Conservation (phyloP, 2,797 vertebrate species). For the Sebastes aleutianus region DNA sequence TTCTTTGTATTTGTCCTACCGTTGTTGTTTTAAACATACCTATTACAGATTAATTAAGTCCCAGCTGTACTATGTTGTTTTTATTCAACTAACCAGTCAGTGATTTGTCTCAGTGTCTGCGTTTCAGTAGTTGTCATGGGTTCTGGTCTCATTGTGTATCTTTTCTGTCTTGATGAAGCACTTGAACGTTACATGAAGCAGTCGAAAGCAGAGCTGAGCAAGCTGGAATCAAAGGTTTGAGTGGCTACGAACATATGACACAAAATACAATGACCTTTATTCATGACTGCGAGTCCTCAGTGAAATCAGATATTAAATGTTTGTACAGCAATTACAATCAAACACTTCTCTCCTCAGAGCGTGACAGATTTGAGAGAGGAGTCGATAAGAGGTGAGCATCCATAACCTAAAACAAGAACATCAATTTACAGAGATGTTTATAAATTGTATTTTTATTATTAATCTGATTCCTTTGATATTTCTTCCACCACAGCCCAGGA, state of each 20-base stretch:
- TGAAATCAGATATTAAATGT: not conserved
- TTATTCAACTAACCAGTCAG: not conserved
- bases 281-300: not conserved
- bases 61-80: no score
- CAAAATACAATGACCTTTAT: not conserved
- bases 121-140: not conserved
- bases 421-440: not conserved
- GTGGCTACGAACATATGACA: not conserved
- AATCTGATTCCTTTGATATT: not conserved
- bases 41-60: not conserved
- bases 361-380: conserved; percentile 16
- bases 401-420: not conserved
- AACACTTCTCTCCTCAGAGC: conserved; percentile 42
- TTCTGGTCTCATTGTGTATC: not conserved
- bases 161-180: conserved; percentile 38
- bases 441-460: not conserved
- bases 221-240: conserved; percentile 54
- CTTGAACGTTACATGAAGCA: conserved; percentile 10
- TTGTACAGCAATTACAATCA: not conserved
- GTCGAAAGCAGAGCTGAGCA: conserved; percentile 17
- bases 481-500: conserved; percentile 41
- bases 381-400: conserved; percentile 46
- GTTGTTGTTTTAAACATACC: no score
- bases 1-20: no score
- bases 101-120: not conserved